Conservation (phyloP, 2,888 invertebrate species). For the Dicranocentrus wangi region DNA sequence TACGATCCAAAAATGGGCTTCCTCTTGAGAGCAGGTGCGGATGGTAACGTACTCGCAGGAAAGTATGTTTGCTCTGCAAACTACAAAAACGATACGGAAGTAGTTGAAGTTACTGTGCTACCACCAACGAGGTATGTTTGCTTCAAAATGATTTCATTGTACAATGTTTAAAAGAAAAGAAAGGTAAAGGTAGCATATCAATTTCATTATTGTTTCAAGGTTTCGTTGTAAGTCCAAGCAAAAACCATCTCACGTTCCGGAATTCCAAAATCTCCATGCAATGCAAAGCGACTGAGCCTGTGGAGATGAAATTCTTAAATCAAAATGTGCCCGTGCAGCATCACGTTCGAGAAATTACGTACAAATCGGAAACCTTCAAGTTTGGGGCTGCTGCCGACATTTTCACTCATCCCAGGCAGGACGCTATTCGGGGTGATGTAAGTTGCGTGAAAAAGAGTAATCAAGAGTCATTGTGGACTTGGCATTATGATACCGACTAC, state of each 20-base stretch:
- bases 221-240: constrained; percentile 56
- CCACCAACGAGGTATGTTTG: too few species aligned
- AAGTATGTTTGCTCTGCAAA: constrained; percentile 67
- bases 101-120: constrained; percentile 64
- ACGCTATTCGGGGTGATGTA: constrained; percentile 60
- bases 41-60: constrained; percentile 56
- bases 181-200: too few species aligned
- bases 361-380: constrained; percentile 59
- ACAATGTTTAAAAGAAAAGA: too few species aligned
- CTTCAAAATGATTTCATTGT: too few species aligned
- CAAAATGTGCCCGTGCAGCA: constrained; percentile 59
- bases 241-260: constrained; percentile 61
- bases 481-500: constrained; percentile 67
- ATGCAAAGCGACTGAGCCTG: constrained; percentile 65
- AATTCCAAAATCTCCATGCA: constrained; percentile 56
- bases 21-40: constrained; percentile 49
- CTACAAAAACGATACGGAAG: constrained; percentile 65
- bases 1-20: constrained; percentile 66
- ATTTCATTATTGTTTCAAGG: too few species aligned
- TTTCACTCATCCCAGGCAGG: constrained; percentile 61
- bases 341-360: constrained; percentile 59
- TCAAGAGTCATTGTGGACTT: constrained; percentile 58
- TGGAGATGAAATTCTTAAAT: constrained; percentile 58
- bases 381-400: constrained; percentile 65
- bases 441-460: constrained; percentile 59